phyloP scores from a whole-genome alignment of 1,140 invertebrate genomes.

The Pseudomyrmex gracilis region DNA sequence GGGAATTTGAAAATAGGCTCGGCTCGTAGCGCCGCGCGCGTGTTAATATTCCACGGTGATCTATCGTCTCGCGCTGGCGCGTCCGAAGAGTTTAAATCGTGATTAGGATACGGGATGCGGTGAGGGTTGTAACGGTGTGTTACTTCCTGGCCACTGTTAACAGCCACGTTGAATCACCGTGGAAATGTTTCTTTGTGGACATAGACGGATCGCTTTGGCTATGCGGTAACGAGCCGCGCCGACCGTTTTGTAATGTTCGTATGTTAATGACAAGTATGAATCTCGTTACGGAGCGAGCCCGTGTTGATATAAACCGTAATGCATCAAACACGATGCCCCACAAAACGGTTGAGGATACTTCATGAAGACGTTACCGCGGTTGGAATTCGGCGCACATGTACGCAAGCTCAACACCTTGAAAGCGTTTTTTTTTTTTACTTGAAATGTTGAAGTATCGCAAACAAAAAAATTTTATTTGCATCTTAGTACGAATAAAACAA shows the following conservation, averaged over 20 bases:
- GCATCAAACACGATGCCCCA: conserved; percentile 43
- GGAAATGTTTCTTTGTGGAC: conserved; percentile 59
- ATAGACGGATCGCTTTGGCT: conserved; percentile 52
- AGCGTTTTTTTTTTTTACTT: too few species aligned
- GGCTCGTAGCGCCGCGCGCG: conserved; percentile 14
- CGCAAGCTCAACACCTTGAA: not conserved
- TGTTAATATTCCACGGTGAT: conserved; percentile 52
- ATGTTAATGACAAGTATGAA: conserved; percentile 63
- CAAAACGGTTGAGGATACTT: conserved; percentile 27
- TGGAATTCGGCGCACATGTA: conserved; percentile 31
- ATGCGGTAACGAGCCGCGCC: conserved; percentile 57
- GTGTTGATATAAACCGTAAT: conserved; percentile 49
- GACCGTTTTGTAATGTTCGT: conserved; percentile 53
- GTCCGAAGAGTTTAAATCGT: conserved; percentile 56
- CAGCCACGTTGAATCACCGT: conserved; percentile 54
- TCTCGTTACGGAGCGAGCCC: conserved; percentile 47
- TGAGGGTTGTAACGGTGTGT: conserved; percentile 58
- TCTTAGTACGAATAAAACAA: too few species aligned
- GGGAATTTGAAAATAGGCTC: conserved; percentile 44
- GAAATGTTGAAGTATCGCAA: too few species aligned
- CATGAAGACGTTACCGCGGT: conserved; percentile 55
- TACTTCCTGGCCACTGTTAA: conserved; percentile 59
- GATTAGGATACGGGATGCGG: conserved; percentile 56
- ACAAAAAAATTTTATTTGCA: too few species aligned
- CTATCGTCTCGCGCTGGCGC: conserved; percentile 37